Percentiles rank a stretch among this genome's conserved stretches.
Evolutionary conservation across 92 coral and sea anemone species (phyloP).

Genomic region (Phenganax marumi): DNA sequence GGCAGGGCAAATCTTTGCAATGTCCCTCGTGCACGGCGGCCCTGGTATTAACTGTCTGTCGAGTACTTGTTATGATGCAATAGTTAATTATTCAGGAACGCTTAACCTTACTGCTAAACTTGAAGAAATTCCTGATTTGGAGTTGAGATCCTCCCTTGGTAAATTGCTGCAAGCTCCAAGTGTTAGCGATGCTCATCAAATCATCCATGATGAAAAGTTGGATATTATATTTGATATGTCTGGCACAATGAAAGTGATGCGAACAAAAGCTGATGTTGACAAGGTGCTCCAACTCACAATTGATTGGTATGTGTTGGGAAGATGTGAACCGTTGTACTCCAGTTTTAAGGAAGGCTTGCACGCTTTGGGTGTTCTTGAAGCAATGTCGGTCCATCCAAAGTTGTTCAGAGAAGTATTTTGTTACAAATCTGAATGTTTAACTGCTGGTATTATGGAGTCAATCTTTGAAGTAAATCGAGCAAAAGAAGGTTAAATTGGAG

Average conservation of each 20-base stretch:
- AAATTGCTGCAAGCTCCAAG: slow-evolving; percentile 21
- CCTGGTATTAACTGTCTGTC: slow-evolving; percentile 7
- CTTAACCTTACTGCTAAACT: slow-evolving; percentile 24
- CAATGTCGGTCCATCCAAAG: slow-evolving; percentile 47
- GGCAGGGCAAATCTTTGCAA: slow-evolving; percentile 56
- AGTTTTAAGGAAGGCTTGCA: slow-evolving; percentile 6
- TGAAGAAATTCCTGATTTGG: slow-evolving; percentile 47
- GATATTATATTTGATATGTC: slow-evolving; percentile 55
- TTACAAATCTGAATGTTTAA: slow-evolving; percentile 32
- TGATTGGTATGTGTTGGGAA: slow-evolving; percentile 3
- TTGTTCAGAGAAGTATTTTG: slow-evolving; percentile 42
- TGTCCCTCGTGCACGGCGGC: slow-evolving; percentile 54
- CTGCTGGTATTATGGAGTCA: slow-evolving; percentile 36
- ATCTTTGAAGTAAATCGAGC: slow-evolving; percentile 30
- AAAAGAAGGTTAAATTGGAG: slow-evolving; percentile 44
- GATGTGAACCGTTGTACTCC: slow-evolving; percentile 7
- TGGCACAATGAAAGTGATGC: slow-evolving; percentile 43
- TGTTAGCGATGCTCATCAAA: slow-evolving; percentile 42
- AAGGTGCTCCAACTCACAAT: slow-evolving; percentile 3
- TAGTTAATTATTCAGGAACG: slow-evolving; percentile 15
- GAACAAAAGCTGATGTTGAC: slow-evolving; percentile 9
- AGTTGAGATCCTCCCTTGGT: slow-evolving; percentile 46
- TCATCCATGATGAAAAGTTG: slow-evolving; percentile 46
- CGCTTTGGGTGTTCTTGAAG: slow-evolving; percentile 12
- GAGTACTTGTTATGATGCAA: not conserved